phyloP scores from a whole-genome alignment of 2,888 invertebrate genomes.

The Acronicta alni region DNA sequence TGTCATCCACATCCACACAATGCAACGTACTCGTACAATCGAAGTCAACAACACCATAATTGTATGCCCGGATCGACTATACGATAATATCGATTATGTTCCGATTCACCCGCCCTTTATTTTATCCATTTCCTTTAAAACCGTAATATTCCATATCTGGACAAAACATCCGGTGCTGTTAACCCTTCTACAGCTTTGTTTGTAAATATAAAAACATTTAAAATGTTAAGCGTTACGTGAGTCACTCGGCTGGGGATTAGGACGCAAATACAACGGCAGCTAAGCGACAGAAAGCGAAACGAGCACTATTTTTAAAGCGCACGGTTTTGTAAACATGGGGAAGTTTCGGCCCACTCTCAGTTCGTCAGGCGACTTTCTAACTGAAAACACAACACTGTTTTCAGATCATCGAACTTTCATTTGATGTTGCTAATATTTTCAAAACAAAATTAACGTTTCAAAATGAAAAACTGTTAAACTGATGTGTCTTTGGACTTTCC shows the following conservation, averaged over 20 bases:
- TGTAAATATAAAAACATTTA: slow-evolving; percentile 80
- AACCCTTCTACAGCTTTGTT: slow-evolving; percentile 80
- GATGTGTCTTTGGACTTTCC: slow-evolving; percentile 11
- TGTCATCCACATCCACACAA: slow-evolving; percentile 37
- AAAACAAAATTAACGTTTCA: slow-evolving; percentile 23
- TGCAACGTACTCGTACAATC: slow-evolving; percentile 40
- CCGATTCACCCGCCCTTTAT: slow-evolving; percentile 65
- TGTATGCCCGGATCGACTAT: slow-evolving; percentile 43
- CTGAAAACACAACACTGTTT: slow-evolving; percentile 39
- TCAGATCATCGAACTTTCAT: slow-evolving; percentile 53
- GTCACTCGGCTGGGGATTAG: slow-evolving; percentile 58
- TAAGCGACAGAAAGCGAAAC: slow-evolving; percentile 49
- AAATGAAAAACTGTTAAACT: slow-evolving; percentile 8
- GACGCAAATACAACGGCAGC: slow-evolving; percentile 50
- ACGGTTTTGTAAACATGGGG: slow-evolving; percentile 48
- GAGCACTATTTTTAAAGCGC: slow-evolving; percentile 46
- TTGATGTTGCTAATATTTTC: slow-evolving; percentile 41
- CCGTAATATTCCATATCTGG: slow-evolving; percentile 71
- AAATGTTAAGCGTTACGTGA: slow-evolving; percentile 79
- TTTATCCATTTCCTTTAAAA: slow-evolving; percentile 72
- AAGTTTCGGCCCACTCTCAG: slow-evolving; percentile 36
- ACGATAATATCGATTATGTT: slow-evolving; percentile 64
- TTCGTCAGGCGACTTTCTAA: slow-evolving; percentile 43
- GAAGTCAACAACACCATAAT: slow-evolving; percentile 53
- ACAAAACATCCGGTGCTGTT: slow-evolving; percentile 79